phyloP scores from a whole-genome alignment of 2,113 vertebrate genomes.

The Microcebus griseorufus region DNA sequence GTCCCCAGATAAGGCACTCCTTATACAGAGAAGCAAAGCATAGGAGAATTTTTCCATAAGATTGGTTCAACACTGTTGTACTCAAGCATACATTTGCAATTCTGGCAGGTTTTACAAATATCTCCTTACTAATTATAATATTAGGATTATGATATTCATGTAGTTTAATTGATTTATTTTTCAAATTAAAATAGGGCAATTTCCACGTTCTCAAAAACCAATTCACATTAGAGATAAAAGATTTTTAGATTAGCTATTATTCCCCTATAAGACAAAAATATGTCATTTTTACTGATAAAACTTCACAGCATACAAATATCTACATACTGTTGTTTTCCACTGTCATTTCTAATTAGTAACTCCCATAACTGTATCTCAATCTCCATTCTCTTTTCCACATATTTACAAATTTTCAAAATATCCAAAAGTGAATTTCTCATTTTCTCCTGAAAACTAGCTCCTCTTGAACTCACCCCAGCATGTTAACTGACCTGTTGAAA shows the following conservation, averaged over 20 bases:
- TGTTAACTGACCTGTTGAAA: constrained; percentile 1
- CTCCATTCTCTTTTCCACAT: not conserved
- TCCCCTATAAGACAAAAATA: not conserved
- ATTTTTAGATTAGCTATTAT: constrained; percentile 20
- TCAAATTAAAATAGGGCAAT: not conserved
- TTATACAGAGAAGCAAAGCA: not conserved
- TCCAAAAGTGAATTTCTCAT: not conserved
- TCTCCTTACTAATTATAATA: not conserved
- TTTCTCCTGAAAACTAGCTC: not conserved
- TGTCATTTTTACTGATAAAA: not conserved
- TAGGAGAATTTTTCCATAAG: not conserved
- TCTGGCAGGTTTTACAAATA: not conserved
- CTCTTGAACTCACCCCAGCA: not conserved
- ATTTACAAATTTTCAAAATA: not conserved
- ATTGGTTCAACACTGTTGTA: not conserved
- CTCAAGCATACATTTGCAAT: not conserved
- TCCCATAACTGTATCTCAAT: not conserved
- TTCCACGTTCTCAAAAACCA: not conserved
- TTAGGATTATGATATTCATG: not conserved
- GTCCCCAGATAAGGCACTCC: not conserved
- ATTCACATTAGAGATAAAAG: not conserved
- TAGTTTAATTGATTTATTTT: not conserved
- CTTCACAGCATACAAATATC: not conserved
- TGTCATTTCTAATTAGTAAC: not conserved
- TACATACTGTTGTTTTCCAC: not conserved